Evolutionary conservation across 2,888 invertebrate species (phyloP), one percentile per base, ranked within the genome.

Genomic region (Erebia palarica): DNA sequence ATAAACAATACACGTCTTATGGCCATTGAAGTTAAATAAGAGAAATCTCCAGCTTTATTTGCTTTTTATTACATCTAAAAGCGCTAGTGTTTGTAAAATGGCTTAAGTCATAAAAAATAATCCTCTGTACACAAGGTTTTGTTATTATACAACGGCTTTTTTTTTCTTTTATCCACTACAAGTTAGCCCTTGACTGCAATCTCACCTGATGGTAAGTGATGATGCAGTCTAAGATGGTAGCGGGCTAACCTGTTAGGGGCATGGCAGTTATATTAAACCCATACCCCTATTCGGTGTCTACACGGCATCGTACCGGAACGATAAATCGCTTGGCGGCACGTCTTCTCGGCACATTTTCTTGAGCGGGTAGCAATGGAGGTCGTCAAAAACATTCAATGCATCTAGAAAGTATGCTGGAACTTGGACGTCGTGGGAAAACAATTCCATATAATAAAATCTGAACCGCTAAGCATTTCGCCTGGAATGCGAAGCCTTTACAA

Each of bases 371-470:
- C n/a, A 16, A 1, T 18, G 18, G 18, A 58, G 57, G 57, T 69
- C 69, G 63, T 59, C 21, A 59, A 44, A 7, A 55, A 11, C 55
- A 16, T 55, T 55, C 14, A 36, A 60, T 68, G n/a, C 53, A 61
- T 51, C 51, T 14, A 18, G 60, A 11, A 55, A 61, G 55, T 55
- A 68, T 55, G 14, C 18, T 55, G 63, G 47, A 55, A 44, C 49
- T 55, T 11, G 36, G 74, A 79, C 36, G 36, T 85, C 89, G 90
- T 91, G 91, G 86, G 90, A 66, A 91, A 89, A 88, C 87, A 86
- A 87, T 88, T 83, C 82, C 77, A 75, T 77, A 81, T 85, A 87
- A 86, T 90, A 90, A 90, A 89, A 88, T 89, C 85, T 88, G 76
- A 81, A 82, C 85, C 80, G 84, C 82, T 82, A 81, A 80, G 82